A percentile compares a stretch with the other conserved stretches of the same genome.
phyloP scores from a whole-genome alignment of 2,113 vertebrate genomes.

The Hucho hucho region DNA sequence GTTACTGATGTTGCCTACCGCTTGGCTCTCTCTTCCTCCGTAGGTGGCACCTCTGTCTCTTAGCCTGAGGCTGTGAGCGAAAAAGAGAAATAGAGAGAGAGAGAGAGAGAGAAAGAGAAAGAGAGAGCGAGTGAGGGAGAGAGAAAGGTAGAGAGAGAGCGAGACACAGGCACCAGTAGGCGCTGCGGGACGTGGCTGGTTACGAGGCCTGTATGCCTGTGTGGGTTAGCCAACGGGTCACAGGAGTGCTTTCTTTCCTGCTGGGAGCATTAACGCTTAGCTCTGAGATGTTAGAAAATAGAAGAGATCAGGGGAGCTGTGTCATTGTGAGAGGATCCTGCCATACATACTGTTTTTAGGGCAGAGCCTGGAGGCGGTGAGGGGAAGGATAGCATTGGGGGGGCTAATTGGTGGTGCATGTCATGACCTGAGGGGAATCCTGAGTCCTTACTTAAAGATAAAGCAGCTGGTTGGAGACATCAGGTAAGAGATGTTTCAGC shows the following conservation, averaged over 20 bases:
- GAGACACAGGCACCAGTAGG: not conserved
- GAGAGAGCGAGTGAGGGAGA: not conserved
- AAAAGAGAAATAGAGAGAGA: not conserved
- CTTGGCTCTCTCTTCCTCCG: conserved; percentile 1
- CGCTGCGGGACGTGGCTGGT: conserved; percentile 26
- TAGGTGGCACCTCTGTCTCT: too few relatives aligned
- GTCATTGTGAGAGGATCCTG: not conserved
- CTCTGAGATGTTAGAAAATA: conserved; percentile 17
- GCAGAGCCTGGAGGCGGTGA: not conserved
- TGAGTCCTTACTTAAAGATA: too few relatives aligned
- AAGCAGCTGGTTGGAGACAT: too few relatives aligned
- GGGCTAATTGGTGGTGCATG: not conserved
- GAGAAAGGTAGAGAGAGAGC: not conserved
- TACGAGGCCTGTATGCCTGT: conserved; percentile 15
- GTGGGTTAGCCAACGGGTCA: conserved; percentile 36
- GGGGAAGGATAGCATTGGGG: not conserved
- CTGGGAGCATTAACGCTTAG: conserved; percentile 18
- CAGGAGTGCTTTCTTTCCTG: conserved; percentile 20
- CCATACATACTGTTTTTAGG: not conserved
- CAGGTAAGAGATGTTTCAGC: too few relatives aligned
- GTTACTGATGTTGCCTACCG: not conserved
- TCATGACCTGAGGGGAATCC: too few relatives aligned
- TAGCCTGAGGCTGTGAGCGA: conserved; percentile 27
- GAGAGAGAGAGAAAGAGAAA: not conserved
- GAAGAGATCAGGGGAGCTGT: not conserved